These are phyloP conservation scores for Scaptomyza montana DNA, from an alignment of 1,140 invertebrate genomes.

Conservation along the genomic window DNA sequence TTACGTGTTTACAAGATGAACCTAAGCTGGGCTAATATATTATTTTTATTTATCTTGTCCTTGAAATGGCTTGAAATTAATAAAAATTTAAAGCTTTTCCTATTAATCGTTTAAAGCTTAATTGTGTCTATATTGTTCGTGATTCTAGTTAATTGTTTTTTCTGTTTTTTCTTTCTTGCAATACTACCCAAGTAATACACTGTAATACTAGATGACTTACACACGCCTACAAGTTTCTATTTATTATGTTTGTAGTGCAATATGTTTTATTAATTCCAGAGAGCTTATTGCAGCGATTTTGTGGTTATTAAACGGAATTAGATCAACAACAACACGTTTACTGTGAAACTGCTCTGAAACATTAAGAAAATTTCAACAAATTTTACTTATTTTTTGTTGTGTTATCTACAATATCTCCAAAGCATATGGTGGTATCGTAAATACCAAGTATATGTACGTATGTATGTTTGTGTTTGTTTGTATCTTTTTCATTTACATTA, in stretches of 20 bases:
- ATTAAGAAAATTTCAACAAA: conserved; percentile 51
- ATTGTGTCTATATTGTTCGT: not conserved
- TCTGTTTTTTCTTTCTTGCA: not conserved
- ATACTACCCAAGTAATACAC: not conserved
- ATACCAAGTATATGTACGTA: not conserved
- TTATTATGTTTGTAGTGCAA: not conserved
- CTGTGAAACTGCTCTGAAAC: conserved; percentile 6
- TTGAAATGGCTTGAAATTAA: no score
- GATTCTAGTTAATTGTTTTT: not conserved
- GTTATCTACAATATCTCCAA: conserved; percentile 5
- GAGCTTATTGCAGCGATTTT: no score
- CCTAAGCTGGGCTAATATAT: no score
- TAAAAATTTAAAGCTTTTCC: no score
- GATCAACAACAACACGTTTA: not conserved
- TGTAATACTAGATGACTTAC: not conserved
- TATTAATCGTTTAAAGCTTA: not conserved
- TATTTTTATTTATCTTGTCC: not conserved
- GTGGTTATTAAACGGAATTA: not conserved
- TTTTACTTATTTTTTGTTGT: not conserved
- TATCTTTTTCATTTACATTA: conserved; percentile 33
- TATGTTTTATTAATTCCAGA: not conserved
- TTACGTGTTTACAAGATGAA: no score
- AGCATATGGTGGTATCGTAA: not conserved
- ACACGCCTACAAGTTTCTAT: not conserved
- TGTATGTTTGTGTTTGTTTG: not conserved